Percentiles rank a stretch among this genome's conserved stretches.
Evolutionary conservation across 2,113 vertebrate species (phyloP).

Genomic region (Silurus meridionalis): DNA sequence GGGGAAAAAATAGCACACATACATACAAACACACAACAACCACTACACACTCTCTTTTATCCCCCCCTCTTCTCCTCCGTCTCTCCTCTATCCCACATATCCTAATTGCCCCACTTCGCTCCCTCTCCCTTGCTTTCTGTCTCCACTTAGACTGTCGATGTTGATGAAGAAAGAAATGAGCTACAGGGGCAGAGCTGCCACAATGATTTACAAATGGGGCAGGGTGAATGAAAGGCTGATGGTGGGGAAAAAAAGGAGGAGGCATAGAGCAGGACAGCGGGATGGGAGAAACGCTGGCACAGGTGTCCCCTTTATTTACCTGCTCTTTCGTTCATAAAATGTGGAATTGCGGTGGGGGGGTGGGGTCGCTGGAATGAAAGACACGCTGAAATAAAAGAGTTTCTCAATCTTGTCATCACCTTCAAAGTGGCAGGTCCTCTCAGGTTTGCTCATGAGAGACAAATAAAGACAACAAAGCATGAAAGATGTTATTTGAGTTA

Average conservation of each 20-base stretch:
- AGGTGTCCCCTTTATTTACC: constrained; percentile 55
- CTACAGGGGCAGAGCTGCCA: constrained; percentile 34
- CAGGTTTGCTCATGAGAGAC: constrained; percentile 41
- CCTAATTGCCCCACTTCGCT: constrained; percentile 48
- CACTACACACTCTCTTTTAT: neutral
- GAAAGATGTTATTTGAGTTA: constrained; percentile 34
- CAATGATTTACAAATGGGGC: constrained; percentile 35
- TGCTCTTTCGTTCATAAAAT: constrained; percentile 30
- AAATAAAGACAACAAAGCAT: constrained; percentile 47
- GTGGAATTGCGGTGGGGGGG: neutral
- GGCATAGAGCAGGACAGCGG: neutral
- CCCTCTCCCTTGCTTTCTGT: constrained; percentile 37
- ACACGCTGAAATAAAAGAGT: constrained; percentile 44
- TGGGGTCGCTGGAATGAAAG: constrained; percentile 24
- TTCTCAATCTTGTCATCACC: constrained; percentile 35
- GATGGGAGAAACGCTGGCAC: constrained; percentile 4
- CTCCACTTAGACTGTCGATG: constrained; percentile 36
- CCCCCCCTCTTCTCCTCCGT: constrained; percentile 15
- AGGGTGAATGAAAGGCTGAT: constrained; percentile 21
- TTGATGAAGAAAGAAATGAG: constrained; percentile 52
- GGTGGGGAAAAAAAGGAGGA: neutral
- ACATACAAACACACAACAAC: constrained; percentile 16
- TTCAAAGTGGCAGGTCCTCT: constrained; percentile 47
- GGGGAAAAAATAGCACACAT: constrained; percentile 46
- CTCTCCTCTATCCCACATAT: constrained; percentile 7